A percentile compares a stretch with the other conserved stretches of the same genome.
Evolutionary conservation across 2,888 invertebrate genomes (phyloP).

Genomic region (Drosophila tripunctata): DNA sequence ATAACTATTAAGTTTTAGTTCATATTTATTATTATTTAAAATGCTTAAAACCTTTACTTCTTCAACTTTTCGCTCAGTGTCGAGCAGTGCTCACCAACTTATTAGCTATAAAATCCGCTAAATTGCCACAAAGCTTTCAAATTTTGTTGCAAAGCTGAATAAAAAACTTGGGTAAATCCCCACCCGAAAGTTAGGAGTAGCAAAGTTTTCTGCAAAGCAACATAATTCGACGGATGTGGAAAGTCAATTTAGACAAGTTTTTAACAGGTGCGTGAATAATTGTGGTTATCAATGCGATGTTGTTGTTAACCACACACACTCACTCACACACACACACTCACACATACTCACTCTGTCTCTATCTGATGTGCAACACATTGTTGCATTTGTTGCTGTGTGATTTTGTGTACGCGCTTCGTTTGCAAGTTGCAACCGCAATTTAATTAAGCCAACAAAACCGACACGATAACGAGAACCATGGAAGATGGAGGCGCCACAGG

Average conservation of each 20-base stretch:
- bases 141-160: not conserved
- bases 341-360: not conserved
- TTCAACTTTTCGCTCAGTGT: not conserved
- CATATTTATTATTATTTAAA: no score
- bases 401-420: conserved; percentile 79
- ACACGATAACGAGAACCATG: conserved; percentile 18
- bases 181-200: no score
- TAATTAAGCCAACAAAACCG: conserved; percentile 78
- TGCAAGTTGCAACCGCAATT: conserved; percentile 77
- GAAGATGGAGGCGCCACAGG: conserved; percentile 11
- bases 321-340: not conserved
- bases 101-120: not conserved
- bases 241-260: conserved; percentile 17
- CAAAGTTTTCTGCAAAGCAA: no score
- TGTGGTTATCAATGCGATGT: conserved; percentile 50
- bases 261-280: conserved; percentile 34
- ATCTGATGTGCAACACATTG: conserved; percentile 39
- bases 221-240: not conserved
- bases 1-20: no score
- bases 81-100: not conserved
- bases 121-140: not conserved
- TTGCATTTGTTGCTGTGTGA: conserved; percentile 55
- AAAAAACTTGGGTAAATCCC: not conserved
- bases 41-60: no score
- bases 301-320: conserved; percentile 31